A percentile compares a stretch with the other conserved stretches of the same genome.
phyloP scores from a whole-genome alignment of 2,888 invertebrate species.

The Parnassius smintheus region DNA sequence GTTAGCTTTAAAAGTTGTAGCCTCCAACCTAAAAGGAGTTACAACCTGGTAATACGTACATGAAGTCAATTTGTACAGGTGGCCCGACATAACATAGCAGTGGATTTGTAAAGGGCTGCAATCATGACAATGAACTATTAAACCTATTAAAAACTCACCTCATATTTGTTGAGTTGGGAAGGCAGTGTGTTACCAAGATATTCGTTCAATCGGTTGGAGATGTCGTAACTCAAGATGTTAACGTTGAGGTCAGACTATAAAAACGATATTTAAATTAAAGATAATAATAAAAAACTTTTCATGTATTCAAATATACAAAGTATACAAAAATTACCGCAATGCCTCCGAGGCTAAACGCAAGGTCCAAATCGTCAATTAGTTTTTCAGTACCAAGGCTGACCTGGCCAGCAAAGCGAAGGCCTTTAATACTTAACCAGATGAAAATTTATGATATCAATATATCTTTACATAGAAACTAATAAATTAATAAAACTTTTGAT shows the following conservation, averaged over 20 bases:
- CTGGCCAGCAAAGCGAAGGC: slow-evolving; percentile 38
- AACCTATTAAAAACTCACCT: slow-evolving; percentile 32
- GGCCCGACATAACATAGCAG: too few relatives aligned
- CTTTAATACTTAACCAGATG: slow-evolving; percentile 42
- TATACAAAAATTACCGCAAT: slow-evolving; percentile 43
- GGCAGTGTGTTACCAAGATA: slow-evolving; percentile 36
- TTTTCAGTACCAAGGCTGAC: slow-evolving; percentile 45
- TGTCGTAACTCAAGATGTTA: slow-evolving; percentile 27
- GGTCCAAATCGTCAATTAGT: slow-evolving; percentile 38
- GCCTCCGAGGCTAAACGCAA: slow-evolving; percentile 43
- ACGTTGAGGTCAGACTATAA: slow-evolving; percentile 38
- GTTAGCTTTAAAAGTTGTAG: too few relatives aligned
- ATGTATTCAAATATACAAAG: too few relatives aligned
- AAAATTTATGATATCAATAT: slow-evolving; percentile 2
- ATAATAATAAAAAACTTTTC: background rate
- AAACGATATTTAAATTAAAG: slow-evolving; percentile 4
- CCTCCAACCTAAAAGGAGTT: too few relatives aligned
- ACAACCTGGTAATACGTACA: too few relatives aligned
- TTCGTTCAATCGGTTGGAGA: slow-evolving; percentile 30
- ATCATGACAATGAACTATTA: background rate
- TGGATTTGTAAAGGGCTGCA: too few relatives aligned
- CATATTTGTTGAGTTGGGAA: slow-evolving; percentile 27
- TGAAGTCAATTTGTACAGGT: too few relatives aligned
- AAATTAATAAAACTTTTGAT: too few relatives aligned
- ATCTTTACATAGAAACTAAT: background rate